Percentiles rank a stretch among this genome's conserved stretches.
Evolutionary conservation across 2,888 invertebrate species (phyloP).

Genomic region (Rhagonycha lutea): DNA sequence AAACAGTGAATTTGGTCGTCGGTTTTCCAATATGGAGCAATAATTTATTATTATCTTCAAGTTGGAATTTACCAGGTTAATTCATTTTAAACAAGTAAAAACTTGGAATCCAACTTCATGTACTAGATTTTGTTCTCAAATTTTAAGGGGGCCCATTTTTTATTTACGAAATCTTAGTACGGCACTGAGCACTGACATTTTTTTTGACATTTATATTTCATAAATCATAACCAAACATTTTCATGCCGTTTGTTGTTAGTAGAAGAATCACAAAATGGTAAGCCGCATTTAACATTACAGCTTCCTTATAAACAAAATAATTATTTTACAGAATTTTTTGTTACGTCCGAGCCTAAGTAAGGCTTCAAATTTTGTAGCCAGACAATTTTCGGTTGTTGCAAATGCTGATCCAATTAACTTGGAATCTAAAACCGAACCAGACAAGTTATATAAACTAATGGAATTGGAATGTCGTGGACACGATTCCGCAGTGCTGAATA

Average conservation of each 20-base stretch:
- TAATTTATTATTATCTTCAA: too few species aligned
- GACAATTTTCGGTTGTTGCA: background rate
- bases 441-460: conserved; percentile 80
- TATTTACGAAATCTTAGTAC: too few species aligned
- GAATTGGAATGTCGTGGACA: conserved; percentile 87
- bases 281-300: background rate
- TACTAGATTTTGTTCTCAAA: too few species aligned
- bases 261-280: background rate
- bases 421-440: conserved; percentile 55
- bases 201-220: too few species aligned
- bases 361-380: background rate
- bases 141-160: too few species aligned
- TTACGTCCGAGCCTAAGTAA: background rate
- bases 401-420: background rate
- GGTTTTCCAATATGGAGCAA: too few species aligned
- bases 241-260: background rate
- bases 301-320: background rate
- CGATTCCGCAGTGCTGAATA: conserved; percentile 84
- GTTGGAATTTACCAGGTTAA: too few species aligned
- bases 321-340: background rate
- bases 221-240: background rate
- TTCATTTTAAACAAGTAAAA: too few species aligned
- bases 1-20: too few species aligned
- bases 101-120: too few species aligned
- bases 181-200: too few species aligned